phyloP scores from a whole-genome alignment of 2,113 vertebrate species.

The Periophthalmodon schlosseri region DNA sequence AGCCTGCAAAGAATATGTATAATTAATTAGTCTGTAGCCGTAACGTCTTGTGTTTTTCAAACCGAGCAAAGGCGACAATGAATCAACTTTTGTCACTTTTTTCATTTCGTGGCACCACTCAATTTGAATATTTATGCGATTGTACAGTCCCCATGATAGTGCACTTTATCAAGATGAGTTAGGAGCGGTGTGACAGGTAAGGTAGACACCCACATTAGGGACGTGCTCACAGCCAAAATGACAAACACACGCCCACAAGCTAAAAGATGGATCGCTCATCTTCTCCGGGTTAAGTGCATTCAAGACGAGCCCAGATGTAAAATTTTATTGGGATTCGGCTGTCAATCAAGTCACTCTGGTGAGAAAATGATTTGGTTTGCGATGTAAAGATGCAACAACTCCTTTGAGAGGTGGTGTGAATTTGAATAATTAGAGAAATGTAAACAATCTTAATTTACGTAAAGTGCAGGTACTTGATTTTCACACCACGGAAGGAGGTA shows the following conservation, averaged over 20 bases:
- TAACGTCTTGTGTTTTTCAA: not conserved
- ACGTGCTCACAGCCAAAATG: slow-evolving; percentile 47
- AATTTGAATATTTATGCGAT: slow-evolving; percentile 39
- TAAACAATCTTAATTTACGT: not conserved
- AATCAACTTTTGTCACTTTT: slow-evolving; percentile 25
- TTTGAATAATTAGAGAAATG: slow-evolving; percentile 6
- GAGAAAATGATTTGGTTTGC: slow-evolving; percentile 6
- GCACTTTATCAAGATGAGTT: slow-evolving; percentile 54
- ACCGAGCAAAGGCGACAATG: not conserved
- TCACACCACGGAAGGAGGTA: no score
- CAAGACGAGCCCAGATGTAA: slow-evolving; percentile 38
- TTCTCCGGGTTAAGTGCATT: slow-evolving; percentile 42
- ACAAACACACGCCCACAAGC: slow-evolving; percentile 55
- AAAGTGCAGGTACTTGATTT: not conserved
- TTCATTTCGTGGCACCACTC: slow-evolving; percentile 26
- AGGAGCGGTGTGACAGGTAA: slow-evolving; percentile 54
- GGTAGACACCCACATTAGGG: slow-evolving; percentile 44
- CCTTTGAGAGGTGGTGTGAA: not conserved
- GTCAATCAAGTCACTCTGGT: slow-evolving; percentile 34
- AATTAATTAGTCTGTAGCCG: not conserved
- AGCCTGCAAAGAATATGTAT: not conserved
- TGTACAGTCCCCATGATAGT: slow-evolving; percentile 22
- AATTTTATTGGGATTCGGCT: slow-evolving; percentile 32
- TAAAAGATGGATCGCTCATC: slow-evolving; percentile 50
- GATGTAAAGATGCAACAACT: no score